Evolutionary conservation across 2,113 vertebrate genomes (phyloP).

Genomic region (Daubentonia madagascariensis): DNA sequence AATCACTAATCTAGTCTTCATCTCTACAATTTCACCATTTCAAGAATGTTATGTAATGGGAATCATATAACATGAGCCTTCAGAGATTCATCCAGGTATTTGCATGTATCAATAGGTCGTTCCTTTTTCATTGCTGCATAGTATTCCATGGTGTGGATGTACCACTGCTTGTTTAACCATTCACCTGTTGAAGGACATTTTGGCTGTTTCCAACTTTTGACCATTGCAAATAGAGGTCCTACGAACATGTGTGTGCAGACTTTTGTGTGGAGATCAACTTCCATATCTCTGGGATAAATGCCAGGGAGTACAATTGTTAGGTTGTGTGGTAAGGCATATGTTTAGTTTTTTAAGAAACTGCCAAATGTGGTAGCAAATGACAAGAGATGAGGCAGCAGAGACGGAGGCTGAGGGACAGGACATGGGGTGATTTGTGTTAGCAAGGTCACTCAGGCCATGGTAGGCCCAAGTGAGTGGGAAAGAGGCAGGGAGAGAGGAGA

Average conservation of each 20-base stretch:
- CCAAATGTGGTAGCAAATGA: not conserved
- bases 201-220: not conserved
- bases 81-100: too few species aligned
- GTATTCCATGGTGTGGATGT: fast-evolving
- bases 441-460: not conserved
- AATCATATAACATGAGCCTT: not conserved
- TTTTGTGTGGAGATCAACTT: too few species aligned
- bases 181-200: fast-evolving
- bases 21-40: not conserved
- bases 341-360: not conserved
- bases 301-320: not conserved
- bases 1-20: not conserved
- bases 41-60: not conserved
- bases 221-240: not conserved
- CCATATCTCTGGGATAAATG: not conserved
- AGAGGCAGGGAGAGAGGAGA: not conserved
- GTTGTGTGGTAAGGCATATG: too few species aligned
- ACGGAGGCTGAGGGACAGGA: not conserved
- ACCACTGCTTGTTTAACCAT: too few species aligned
- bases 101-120: fast-evolving
- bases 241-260: fast-evolving
- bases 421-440: not conserved
- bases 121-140: not conserved
- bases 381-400: not conserved
- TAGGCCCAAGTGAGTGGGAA: not conserved